Percentiles rank a stretch among this genome's conserved stretches.
Conservation (phyloP, 1,140 invertebrate genomes). For the Papilio dardanus region DNA sequence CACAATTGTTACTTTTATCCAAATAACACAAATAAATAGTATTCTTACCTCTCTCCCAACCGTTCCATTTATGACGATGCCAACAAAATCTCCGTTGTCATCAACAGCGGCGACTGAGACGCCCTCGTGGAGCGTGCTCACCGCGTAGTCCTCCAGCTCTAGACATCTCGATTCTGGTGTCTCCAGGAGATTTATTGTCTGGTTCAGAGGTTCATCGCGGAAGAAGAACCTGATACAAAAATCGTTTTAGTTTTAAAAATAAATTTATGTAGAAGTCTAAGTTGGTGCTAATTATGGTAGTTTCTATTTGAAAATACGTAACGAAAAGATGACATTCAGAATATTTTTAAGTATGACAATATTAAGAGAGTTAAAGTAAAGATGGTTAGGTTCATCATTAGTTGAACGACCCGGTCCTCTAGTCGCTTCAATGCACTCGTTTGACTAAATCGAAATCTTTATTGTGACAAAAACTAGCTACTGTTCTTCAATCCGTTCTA, state of each 20-base stretch:
- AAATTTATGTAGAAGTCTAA: background rate
- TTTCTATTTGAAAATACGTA: background rate
- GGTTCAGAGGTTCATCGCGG: conserved; percentile 88
- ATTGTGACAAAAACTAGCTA: background rate
- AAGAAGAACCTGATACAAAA: conserved; percentile 84
- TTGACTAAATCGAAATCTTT: conserved; percentile 16
- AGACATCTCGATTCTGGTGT: conserved; percentile 84
- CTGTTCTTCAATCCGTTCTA: conserved; percentile 14
- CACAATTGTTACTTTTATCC: background rate
- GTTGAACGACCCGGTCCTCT: background rate
- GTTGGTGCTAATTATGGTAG: too few species aligned
- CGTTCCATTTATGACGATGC: conserved; percentile 79
- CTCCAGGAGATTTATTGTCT: conserved; percentile 84
- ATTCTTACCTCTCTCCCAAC: conserved; percentile 61
- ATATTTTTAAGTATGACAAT: background rate
- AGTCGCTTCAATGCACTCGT: background rate
- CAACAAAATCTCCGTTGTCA: conserved; percentile 84
- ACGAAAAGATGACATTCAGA: background rate
- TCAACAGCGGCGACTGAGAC: conserved; percentile 86
- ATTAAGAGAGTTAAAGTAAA: background rate
- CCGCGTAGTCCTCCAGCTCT: conserved; percentile 86
- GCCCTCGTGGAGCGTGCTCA: conserved; percentile 83
- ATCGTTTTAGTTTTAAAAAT: background rate
- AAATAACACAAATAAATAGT: background rate
- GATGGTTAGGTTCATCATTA: background rate